Evolutionary conservation across 2,888 invertebrate species (phyloP).

Genomic region (Candidula unifasciata): DNA sequence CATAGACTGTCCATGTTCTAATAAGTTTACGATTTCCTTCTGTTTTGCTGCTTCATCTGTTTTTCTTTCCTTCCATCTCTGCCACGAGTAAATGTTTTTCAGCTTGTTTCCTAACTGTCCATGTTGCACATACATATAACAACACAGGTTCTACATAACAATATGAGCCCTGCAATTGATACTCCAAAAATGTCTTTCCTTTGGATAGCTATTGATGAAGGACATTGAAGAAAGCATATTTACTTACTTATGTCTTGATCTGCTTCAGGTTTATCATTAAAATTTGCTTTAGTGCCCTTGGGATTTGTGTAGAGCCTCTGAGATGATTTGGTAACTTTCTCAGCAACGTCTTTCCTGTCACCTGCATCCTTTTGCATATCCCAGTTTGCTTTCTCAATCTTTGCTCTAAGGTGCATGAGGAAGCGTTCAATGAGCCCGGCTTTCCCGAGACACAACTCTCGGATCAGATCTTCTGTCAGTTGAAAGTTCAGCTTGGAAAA

Average conservation of each 20-base stretch:
- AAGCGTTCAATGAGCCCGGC: conserved; percentile 68
- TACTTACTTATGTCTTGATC: conserved; percentile 66
- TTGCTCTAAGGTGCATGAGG: conserved; percentile 63
- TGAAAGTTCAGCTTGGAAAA: conserved; percentile 69
- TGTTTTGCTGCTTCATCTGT: no score
- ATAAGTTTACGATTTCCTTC: no score
- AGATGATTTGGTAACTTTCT: conserved; percentile 38
- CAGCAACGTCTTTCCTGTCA: conserved; percentile 35
- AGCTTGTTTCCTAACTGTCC: no score
- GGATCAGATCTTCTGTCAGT: conserved; percentile 68
- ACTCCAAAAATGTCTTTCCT: not conserved
- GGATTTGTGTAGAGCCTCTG: conserved; percentile 48
- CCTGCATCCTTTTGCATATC: conserved; percentile 52
- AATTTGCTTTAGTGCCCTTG: conserved; percentile 19
- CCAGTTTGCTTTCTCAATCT: conserved; percentile 61
- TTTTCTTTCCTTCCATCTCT: no score
- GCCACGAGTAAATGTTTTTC: no score
- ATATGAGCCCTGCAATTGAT: no score
- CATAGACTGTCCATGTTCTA: no score
- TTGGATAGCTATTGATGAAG: not conserved
- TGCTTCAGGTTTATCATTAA: conserved; percentile 67
- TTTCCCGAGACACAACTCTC: conserved; percentile 60
- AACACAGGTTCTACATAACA: no score
- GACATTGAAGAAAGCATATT: not conserved
- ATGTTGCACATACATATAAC: no score